A percentile compares a stretch with the other conserved stretches of the same genome.
These are phyloP conservation scores for Tachycineta bicolor DNA, from an alignment of 2,113 vertebrate species.

Conservation along the genomic window DNA sequence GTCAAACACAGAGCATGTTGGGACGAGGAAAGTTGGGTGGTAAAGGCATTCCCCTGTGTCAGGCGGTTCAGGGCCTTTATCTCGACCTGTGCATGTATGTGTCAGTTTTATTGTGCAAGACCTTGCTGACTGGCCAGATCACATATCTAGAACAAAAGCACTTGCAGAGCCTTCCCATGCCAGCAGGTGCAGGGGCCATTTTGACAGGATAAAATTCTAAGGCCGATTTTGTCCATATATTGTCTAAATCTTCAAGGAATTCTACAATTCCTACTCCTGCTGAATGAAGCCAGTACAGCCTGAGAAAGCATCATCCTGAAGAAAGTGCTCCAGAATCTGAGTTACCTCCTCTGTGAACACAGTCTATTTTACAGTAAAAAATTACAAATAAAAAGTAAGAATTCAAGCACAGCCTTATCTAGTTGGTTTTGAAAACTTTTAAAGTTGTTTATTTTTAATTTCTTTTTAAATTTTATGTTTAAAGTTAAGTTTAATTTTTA, in stretches of 20 bases:
- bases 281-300: not conserved
- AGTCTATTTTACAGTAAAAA: not conserved
- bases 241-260: not conserved
- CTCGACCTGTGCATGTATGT: not conserved
- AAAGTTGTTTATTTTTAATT: not conserved
- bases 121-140: not conserved
- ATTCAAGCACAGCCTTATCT: not conserved
- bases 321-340: not conserved
- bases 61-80: not conserved
- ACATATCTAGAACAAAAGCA: not conserved
- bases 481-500: not conserved
- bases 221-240: not conserved
- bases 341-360: not conserved
- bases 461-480: not conserved
- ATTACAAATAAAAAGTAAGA: not conserved
- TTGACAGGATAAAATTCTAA: not conserved
- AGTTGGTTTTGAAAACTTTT: not conserved
- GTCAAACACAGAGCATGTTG: not conserved
- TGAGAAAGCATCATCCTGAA: not conserved
- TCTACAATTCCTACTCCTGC: not conserved
- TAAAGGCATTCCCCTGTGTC: not conserved
- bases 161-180: not conserved
- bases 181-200: slow-evolving; percentile 15
- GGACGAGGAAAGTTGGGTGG: not conserved
- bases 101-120: slow-evolving; percentile 7